Base-by-base conservation (phyloP, 2,113 vertebrate genomes). In the Zeus faber region DNA sequence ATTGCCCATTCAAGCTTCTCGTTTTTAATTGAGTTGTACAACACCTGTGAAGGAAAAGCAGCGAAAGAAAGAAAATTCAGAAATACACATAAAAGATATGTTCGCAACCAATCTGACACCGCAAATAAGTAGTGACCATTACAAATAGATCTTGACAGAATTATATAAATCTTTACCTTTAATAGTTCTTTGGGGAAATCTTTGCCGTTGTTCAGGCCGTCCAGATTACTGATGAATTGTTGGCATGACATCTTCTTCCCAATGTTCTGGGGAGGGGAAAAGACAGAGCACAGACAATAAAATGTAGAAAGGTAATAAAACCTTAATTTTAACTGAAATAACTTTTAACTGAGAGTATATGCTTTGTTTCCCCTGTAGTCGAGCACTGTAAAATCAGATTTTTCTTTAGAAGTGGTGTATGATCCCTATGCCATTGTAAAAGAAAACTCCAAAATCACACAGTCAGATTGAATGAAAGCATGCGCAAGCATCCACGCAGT, bases 1-100 rank as follows among this genome's bases (percentile, higher is more conserved):
- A 98, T 92, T 56, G 96, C 95, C 96, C 96, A 98, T 76, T 98
- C 95, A 22, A 98, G 91, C 85, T 98, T 98, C 79, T 98, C 96
- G 31, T 98, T 98, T 91, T 96, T 98, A 88, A 98, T 98, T 20
- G 96, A 98, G 85, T 94, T 98, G 72, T 98, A 98, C 21, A 98
- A 89, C 37, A 93, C 85, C 96, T 98, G 87, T 49, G 72, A 78
- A 58, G 76, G 77, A 33, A 71, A 66, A 69, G 26, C 7, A 50
- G 47, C 2, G 26, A 35, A 27, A 54, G 11, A 22, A 7, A 23
- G 2, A 24, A 24, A 21, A 8, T 46, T 18, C 41, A 17, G 50
- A 25, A n/a, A n/a, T n/a, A n/a, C n/a, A n/a, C n/a, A n/a, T n/a
- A n/a, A n/a, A n/a, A n/a, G n/a, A n/a, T n/a, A n/a, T n/a, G n/a